Evolutionary conservation across 2,113 vertebrate genomes (phyloP).

Genomic region (Castor canadensis): DNA sequence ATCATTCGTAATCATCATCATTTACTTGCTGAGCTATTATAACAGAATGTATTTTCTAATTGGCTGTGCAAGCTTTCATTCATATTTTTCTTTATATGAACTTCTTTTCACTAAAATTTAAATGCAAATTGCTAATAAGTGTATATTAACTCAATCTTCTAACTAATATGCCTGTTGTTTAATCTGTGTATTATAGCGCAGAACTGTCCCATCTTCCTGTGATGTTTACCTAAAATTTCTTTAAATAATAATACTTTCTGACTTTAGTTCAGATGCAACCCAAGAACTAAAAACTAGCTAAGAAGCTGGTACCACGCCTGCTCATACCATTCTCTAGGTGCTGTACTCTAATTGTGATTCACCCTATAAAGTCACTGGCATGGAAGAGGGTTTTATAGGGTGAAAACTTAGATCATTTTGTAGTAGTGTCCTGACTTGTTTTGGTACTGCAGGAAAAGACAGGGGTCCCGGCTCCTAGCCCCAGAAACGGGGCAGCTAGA

Average conservation of each 20-base stretch:
- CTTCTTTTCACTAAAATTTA: neutral
- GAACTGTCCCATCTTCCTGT: neutral
- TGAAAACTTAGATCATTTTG: neutral
- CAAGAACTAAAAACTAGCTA: neutral
- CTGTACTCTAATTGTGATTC: neutral
- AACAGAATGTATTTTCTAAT: neutral
- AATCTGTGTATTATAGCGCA: neutral
- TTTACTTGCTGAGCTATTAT: neutral
- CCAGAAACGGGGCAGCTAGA: neutral
- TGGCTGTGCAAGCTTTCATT: neutral
- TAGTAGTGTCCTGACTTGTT: neutral
- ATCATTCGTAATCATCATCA: neutral
- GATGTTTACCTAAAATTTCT: neutral
- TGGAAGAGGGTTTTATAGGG: neutral
- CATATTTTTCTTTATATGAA: neutral
- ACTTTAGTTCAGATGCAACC: neutral
- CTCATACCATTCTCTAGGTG: fast-evolving
- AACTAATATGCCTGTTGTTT: neutral
- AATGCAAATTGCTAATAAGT: neutral
- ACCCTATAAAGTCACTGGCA: neutral
- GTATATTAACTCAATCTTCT: neutral
- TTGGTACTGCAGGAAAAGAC: neutral
- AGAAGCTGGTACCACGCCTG: neutral
- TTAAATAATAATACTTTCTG: neutral
- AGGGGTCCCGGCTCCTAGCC: neutral